Base-by-base conservation (phyloP, 1,140 invertebrate genomes). In the Cyrtorhinus lividipennis region DNA sequence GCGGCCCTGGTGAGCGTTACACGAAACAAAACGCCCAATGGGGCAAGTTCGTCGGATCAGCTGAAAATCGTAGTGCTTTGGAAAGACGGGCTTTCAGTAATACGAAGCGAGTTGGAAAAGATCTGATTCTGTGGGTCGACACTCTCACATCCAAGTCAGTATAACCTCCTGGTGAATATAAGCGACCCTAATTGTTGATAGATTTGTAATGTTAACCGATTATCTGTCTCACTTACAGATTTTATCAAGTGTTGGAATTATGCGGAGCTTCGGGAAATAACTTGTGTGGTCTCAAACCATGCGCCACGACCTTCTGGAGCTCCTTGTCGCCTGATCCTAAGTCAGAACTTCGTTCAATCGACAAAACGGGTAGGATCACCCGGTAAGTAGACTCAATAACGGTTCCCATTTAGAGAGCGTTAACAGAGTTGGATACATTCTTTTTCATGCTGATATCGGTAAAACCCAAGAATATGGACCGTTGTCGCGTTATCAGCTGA, bases 251-350 rank as follows among this genome's bases (percentile, higher is more conserved):
- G 10, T 12, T 62, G 24, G 59, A 62, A 18, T 25, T 60, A 13
- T 67, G 66, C 59, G 27, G 30, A 23, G 57, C 63, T 0, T 58
- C 59, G n/a, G 24, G 56, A 68, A 71, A 56, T 53, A 70, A 24
- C 13, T 30, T 38, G 22, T 59, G 58, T 20, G 62, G 44, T 20
- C 72, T 83, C 67, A 76, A 80, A 64, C 71, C 77, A 27, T 97
- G 92, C 74, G 72, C 75, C 59, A 72, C 76, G 45, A 87, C 86
- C 3, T 70, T 77, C 15, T 97, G 94, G 94, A 96, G 92, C 76
- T 92, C 92, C 1, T 71, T 85, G 66, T 85, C 85, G 63, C 82
- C 87, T 15, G 94, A 97, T 81, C 87, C 87, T 60, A 97, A 97
- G 76, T 88, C 91, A 74, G 78, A 78, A 67, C 76, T 80, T 66